These are phyloP conservation scores for Rhodeus uyekii DNA, from an alignment of 2,797 vertebrate genomes.

Conservation along the genomic window DNA sequence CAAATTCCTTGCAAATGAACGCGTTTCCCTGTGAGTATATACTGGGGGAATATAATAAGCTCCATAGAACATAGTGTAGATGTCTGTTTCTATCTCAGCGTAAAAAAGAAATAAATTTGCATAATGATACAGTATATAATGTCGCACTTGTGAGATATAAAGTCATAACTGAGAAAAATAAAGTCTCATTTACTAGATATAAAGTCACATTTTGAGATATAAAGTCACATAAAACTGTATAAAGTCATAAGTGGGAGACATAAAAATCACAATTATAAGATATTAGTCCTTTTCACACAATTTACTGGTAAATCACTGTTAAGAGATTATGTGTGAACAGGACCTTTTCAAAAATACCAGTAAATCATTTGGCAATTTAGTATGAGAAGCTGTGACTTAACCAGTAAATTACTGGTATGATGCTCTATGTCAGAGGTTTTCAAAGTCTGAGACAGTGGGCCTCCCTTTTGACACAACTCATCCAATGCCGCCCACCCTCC, in stretches of 20 bases:
- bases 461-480: no score
- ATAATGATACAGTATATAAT: not conserved
- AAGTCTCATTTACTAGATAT: no score
- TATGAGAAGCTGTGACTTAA: not conserved
- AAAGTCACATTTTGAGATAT: not conserved
- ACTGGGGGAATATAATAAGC: not conserved
- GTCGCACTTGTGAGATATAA: not conserved
- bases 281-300: not conserved
- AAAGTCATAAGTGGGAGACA: not conserved
- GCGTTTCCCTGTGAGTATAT: not conserved
- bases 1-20: conserved; percentile 10
- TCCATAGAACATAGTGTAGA: not conserved
- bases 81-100: not conserved
- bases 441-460: no score
- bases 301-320: no score
- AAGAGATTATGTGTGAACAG: no score
- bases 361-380: not conserved
- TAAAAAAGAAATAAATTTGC: not conserved
- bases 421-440: no score
- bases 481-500: no score
- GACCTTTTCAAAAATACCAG: not conserved
- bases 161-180: no score
- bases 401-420: not conserved
- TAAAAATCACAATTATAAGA: not conserved
- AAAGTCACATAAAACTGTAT: not conserved